These are phyloP conservation scores for Coenonympha glycerion DNA, from an alignment of 2,888 invertebrate species.

Conservation along the genomic window DNA sequence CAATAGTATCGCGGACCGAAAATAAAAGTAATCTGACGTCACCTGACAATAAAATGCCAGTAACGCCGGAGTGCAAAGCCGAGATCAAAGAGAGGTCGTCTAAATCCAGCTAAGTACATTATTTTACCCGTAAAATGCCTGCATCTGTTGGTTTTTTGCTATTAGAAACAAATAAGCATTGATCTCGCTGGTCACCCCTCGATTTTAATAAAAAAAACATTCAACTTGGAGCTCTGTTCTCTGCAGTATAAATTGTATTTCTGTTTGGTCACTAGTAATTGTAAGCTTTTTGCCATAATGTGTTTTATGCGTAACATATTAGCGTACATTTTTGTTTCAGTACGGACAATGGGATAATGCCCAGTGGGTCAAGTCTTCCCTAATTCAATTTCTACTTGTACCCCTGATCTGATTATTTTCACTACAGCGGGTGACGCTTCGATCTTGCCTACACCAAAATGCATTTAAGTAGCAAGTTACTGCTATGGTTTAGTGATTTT, in stretches of 20 bases:
- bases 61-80: slow-evolving; percentile 38
- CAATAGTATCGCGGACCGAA: slow-evolving; percentile 40
- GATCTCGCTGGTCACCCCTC: slow-evolving; percentile 57
- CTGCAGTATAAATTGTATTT: slow-evolving; percentile 14
- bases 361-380: slow-evolving; percentile 62
- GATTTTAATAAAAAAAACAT: slow-evolving; percentile 17
- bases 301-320: slow-evolving; percentile 1
- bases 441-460: slow-evolving; percentile 37
- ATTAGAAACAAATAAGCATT: slow-evolving; percentile 72
- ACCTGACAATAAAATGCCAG: slow-evolving; percentile 39
- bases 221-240: slow-evolving; percentile 24
- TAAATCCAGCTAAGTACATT: slow-evolving; percentile 72
- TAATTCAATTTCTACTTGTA: slow-evolving; percentile 69
- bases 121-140: slow-evolving; percentile 74
- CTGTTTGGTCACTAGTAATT: slow-evolving; percentile 9
- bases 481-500: too few species aligned
- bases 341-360: slow-evolving; percentile 25
- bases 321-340: slow-evolving; percentile 9
- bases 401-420: slow-evolving; percentile 64
- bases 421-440: slow-evolving; percentile 53
- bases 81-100: slow-evolving; percentile 67
- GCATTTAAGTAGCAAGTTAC: slow-evolving; percentile 30
- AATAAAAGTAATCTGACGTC: slow-evolving; percentile 40
- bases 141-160: slow-evolving; percentile 74
- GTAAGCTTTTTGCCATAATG: slow-evolving; percentile 10